A percentile compares a stretch with the other conserved stretches of the same genome.
phyloP scores from a whole-genome alignment of 37 sponge, comb jelly and placozoan species.

The Hexactinellida sp. region DNA sequence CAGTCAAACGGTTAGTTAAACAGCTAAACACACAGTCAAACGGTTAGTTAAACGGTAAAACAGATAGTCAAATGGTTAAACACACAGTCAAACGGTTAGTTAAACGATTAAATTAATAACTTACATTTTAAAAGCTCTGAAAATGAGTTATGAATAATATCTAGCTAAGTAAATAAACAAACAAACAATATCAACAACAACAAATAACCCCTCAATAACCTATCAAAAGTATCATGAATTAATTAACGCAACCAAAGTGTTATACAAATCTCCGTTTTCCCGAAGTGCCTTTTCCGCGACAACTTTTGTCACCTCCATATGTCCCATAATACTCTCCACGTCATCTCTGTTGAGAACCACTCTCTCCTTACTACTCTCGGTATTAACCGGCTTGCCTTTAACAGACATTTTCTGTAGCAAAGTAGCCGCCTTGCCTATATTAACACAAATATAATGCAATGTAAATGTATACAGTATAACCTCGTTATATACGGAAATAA shows the following conservation, averaged over 20 bases:
- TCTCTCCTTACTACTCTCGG: not conserved
- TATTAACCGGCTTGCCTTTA: not conserved
- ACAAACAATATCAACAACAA: too few species aligned
- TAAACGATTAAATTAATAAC: too few species aligned
- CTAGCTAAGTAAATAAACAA: not conserved
- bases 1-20: too few species aligned
- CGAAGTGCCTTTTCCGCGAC: not conserved
- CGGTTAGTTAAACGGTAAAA: not conserved
- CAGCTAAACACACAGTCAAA: not conserved
- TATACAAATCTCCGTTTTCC: not conserved
- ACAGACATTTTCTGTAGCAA: not conserved
- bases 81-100: too few species aligned
- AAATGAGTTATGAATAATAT: not conserved
- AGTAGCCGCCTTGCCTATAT: not conserved
- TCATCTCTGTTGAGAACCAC: not conserved
- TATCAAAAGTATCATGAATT: too few species aligned
- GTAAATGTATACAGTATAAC: too few species aligned
- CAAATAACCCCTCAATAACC: too few species aligned
- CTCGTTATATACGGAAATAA: too few species aligned
- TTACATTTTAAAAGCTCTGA: too few species aligned
- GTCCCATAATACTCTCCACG: not conserved
- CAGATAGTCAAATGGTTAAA: not conserved
- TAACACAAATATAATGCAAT: too few species aligned
- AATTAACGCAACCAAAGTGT: not conserved
- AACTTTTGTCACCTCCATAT: conserved; percentile 15